Percentiles rank a stretch among this genome's conserved stretches.
These are phyloP conservation scores for Semicossyphus pulcher DNA, from an alignment of 2,113 vertebrate genomes.

Conservation along the genomic window DNA sequence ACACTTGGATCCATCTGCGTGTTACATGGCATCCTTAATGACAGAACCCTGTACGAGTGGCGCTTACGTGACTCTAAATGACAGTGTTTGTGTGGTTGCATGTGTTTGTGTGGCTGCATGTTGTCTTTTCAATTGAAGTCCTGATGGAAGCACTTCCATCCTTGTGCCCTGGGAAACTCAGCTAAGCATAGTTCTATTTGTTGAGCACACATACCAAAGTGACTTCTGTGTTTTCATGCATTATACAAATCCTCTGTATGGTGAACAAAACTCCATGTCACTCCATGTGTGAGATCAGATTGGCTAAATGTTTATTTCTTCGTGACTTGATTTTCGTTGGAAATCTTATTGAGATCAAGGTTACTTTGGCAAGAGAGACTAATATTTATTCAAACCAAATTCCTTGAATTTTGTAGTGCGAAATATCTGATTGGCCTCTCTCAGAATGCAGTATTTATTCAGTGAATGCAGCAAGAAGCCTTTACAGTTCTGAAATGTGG, in stretches of 20 bases:
- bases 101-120: background rate
- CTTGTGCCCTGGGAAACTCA: background rate
- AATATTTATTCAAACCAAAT: no score
- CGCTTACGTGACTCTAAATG: conserved; percentile 31
- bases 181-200: background rate
- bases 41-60: background rate
- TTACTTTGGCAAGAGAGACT: no score
- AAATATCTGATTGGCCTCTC: no score
- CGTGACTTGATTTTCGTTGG: no score
- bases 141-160: background rate
- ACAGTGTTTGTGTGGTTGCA: conserved; percentile 6
- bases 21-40: background rate
- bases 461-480: no score
- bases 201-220: conserved; percentile 7
- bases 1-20: conserved; percentile 8
- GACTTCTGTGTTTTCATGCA: conserved; percentile 12
- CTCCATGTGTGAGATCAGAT: no score
- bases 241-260: background rate
- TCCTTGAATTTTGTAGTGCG: no score
- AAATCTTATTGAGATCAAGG: no score
- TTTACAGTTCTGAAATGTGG: no score
- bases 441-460: no score
- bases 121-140: background rate
- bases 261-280: background rate
- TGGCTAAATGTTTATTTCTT: no score